A percentile compares a stretch with the other conserved stretches of the same genome.
Evolutionary conservation across 2,888 invertebrate genomes (phyloP).

Genomic region (Eulithis testata): DNA sequence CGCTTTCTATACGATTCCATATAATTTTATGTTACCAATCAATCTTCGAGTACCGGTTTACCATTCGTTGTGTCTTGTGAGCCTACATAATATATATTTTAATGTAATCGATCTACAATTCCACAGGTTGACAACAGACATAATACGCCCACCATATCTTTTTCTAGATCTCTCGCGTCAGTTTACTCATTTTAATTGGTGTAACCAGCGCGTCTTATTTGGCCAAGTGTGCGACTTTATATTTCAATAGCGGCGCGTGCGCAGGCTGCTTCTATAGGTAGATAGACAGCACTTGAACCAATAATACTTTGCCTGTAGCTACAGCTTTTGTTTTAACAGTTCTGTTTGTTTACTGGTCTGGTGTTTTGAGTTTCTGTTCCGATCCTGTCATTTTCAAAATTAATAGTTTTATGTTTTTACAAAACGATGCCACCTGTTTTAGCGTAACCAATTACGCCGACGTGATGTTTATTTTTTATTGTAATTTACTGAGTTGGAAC

Average conservation of each 20-base stretch:
- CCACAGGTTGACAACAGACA: conserved; percentile 2
- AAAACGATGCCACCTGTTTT: too few species aligned
- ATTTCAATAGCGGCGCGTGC: conserved; percentile 21
- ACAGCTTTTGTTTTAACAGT: conserved; percentile 7
- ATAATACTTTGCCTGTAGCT: conserved; percentile 1
- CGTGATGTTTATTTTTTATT: too few species aligned
- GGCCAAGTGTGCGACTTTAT: conserved; percentile 18
- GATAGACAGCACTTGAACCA: conserved; percentile 15
- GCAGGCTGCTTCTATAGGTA: conserved; percentile 4
- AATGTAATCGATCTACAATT: background rate
- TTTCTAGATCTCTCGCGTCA: conserved; percentile 15
- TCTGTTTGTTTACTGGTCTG: background rate
- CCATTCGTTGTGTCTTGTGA: too few species aligned
- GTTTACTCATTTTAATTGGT: conserved; percentile 4
- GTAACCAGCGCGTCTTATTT: conserved; percentile 17
- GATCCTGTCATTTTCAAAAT: too few species aligned
- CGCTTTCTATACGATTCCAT: too few species aligned
- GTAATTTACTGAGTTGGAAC: too few species aligned
- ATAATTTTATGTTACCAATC: too few species aligned
- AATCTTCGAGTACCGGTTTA: too few species aligned
- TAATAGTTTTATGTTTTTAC: too few species aligned
- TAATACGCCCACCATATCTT: conserved; percentile 1
- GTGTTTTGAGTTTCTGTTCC: too few species aligned
- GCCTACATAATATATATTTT: background rate
- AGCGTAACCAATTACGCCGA: too few species aligned